Conservation (phyloP, 2,113 vertebrate genomes). For the Oophaga pumilio region DNA sequence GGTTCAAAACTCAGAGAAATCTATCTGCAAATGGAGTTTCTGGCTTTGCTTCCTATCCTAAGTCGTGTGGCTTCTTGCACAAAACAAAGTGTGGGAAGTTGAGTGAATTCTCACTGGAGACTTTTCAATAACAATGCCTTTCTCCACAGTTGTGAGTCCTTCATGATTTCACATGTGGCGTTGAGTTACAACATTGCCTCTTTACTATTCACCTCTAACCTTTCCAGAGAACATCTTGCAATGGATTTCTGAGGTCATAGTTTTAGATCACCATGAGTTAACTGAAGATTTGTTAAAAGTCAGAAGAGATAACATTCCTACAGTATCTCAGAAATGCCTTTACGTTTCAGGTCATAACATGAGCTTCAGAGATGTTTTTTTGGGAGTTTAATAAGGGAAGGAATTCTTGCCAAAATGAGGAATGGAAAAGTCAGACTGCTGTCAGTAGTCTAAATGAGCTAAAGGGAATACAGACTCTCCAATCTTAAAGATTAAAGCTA, state of each 20-base stretch:
- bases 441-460: neutral
- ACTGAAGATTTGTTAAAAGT: neutral
- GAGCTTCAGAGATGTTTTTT: neutral
- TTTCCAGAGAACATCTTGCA: neutral
- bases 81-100: neutral
- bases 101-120: neutral
- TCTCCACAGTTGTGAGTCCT: neutral
- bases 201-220: constrained; percentile 33
- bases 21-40: no score
- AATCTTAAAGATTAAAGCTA: no score
- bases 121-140: neutral
- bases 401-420: neutral
- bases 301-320: constrained; percentile 36
- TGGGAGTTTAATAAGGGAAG: neutral
- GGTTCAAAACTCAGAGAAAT: no score
- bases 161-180: neutral
- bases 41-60: no score
- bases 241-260: constrained; percentile 25
- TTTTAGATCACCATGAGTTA: constrained; percentile 2
- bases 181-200: neutral
- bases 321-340: constrained; percentile 7
- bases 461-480: neutral
- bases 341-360: neutral
- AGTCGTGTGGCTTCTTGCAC: no score
- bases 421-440: neutral